These are phyloP conservation scores for Aegithalos caudatus DNA, from an alignment of 2,113 vertebrate genomes.

Conservation along the genomic window DNA sequence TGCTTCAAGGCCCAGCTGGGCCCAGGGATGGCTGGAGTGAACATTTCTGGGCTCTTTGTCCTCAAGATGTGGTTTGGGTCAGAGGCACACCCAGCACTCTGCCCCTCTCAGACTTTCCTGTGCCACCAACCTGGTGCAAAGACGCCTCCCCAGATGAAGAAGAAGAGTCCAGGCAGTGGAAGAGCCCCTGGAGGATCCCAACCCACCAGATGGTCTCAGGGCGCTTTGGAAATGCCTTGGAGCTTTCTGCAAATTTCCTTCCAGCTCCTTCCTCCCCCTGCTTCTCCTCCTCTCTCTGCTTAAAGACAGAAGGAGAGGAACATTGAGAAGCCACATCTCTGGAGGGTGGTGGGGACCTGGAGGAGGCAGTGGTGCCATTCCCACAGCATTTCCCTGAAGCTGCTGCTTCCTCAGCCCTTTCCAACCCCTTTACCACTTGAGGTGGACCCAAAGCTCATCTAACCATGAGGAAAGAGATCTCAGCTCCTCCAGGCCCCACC, in stretches of 20 bases:
- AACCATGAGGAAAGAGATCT: not conserved
- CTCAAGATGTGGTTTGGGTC: not conserved
- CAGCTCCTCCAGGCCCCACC: not conserved
- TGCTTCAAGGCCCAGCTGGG: not conserved
- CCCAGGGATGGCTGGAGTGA: not conserved
- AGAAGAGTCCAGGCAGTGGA: not conserved
- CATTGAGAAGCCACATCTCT: not conserved
- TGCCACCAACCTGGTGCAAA: not conserved
- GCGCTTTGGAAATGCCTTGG: not conserved
- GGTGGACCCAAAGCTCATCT: not conserved
- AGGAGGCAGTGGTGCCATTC: not conserved
- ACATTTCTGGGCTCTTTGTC: not conserved
- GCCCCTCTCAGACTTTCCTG: not conserved
- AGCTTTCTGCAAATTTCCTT: not conserved
- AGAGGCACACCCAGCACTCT: not conserved
- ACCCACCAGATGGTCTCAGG: not conserved
- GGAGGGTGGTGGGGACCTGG: not conserved
- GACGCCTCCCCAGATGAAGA: too few species aligned
- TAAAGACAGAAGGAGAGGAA: not conserved
- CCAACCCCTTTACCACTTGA: not conserved
- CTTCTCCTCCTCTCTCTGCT: not conserved
- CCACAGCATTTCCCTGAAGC: not conserved
- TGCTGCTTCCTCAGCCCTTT: not conserved
- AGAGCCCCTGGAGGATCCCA: not conserved
- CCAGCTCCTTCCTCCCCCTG: not conserved